These are phyloP conservation scores for Numenius phaeopus DNA, from an alignment of 2,797 vertebrate genomes.

Conservation along the genomic window DNA sequence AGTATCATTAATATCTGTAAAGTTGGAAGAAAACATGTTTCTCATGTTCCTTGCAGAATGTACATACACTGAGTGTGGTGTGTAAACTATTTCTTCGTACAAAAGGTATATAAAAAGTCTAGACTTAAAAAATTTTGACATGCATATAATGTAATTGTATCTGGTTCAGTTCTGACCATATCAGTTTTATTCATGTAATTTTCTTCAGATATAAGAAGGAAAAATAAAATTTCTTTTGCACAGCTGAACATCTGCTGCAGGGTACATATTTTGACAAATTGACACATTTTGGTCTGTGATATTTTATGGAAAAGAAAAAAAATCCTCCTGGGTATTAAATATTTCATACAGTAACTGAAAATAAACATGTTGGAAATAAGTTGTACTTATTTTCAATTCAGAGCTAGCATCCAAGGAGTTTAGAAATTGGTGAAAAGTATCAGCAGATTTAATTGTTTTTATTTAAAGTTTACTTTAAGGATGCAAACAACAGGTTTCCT, in stretches of 20 bases:
- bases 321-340: slow-evolving; percentile 40
- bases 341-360: slow-evolving; percentile 53
- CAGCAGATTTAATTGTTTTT: slow-evolving; percentile 19
- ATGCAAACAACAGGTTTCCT: background rate
- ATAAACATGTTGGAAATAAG: background rate
- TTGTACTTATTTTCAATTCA: slow-evolving; percentile 33
- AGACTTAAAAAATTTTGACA: background rate
- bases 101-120: background rate
- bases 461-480: slow-evolving; percentile 21
- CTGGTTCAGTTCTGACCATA: background rate
- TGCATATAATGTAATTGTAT: background rate
- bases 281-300: slow-evolving; percentile 37
- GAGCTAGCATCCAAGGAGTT: background rate
- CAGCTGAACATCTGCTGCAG: slow-evolving; percentile 22
- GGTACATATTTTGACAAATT: slow-evolving; percentile 42
- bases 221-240: background rate
- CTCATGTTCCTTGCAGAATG: background rate
- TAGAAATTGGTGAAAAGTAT: background rate
- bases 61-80: background rate
- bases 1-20: background rate
- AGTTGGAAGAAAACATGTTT: background rate
- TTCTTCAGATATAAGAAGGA: background rate
- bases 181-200: background rate
- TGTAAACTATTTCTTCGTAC: background rate
- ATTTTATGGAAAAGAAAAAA: slow-evolving; percentile 48